Evolutionary conservation across 2,113 vertebrate species (phyloP).

Genomic region (Clarias batrachus): DNA sequence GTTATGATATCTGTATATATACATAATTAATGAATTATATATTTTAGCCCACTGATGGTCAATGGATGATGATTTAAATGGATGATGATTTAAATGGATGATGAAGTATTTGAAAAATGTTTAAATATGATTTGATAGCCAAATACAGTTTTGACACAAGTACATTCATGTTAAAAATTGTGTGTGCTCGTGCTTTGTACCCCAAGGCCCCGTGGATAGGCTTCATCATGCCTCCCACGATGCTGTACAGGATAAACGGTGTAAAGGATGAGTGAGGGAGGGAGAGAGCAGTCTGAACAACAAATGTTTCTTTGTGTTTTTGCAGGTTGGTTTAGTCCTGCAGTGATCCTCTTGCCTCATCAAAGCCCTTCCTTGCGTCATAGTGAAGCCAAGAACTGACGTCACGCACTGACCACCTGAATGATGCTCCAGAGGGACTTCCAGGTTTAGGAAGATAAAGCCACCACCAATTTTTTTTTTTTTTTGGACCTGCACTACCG

Average conservation of each 20-base stretch:
- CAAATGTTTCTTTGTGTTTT: not conserved
- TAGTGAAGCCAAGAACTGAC: slow-evolving; percentile 66
- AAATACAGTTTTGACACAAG: not conserved
- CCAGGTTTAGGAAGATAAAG: slow-evolving; percentile 68
- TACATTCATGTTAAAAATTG: not conserved
- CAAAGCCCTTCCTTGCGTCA: slow-evolving; percentile 52
- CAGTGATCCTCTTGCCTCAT: slow-evolving; percentile 76
- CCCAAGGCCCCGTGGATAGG: too few species aligned
- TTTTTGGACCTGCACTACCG: slow-evolving; percentile 74
- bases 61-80: too few species aligned
- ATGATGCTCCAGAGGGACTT: slow-evolving; percentile 66
- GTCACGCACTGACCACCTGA: slow-evolving; percentile 67
- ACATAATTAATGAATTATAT: too few species aligned
- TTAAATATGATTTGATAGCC: not conserved
- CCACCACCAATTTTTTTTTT: slow-evolving; percentile 67
- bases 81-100: too few species aligned
- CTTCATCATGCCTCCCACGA: too few species aligned
- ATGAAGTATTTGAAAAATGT: too few species aligned
- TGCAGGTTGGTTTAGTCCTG: slow-evolving; percentile 92
- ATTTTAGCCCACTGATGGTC: too few species aligned
- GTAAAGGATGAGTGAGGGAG: too few species aligned
- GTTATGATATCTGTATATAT: too few species aligned
- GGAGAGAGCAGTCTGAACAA: not conserved
- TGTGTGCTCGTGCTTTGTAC: too few species aligned
- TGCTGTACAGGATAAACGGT: too few species aligned